Evolutionary conservation across 2,113 vertebrate genomes (phyloP), one percentile per base, ranked within the genome.

Genomic region (Opisthocomus hoazin): DNA sequence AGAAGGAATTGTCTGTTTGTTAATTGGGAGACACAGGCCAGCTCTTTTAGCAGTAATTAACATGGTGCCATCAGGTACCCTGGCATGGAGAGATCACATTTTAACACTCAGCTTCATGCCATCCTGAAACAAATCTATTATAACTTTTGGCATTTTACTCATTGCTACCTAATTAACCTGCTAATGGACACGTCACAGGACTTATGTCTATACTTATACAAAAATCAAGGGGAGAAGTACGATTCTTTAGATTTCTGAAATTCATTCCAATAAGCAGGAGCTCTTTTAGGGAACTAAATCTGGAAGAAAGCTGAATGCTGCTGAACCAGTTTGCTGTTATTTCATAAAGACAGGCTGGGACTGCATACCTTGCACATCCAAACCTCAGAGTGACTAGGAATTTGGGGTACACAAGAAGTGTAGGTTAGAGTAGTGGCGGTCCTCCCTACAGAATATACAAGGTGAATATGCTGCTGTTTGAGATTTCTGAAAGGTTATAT

Each of bases 131-230:
- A 95, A 98, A 98, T 98, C 97, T 97, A 97, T 96, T 93, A 96
- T 97, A 98, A 98, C 97, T 98, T 98, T 93, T 97, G 97, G 94
- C 97, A 98, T 98, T 97, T 95, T 81, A 96, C 97, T 98, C 66
- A 90, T 98, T 98, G 98, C 98, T 98, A 98, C 97, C 98, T 98
- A 98, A 98, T 99, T 99, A 99, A 98, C 98, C 98, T 98, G 94
- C 98, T 98, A 99, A 99, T 98, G 97, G 98, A 96, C 97, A 95
- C 69, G 73, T 98, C 96, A 84, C 96, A 93, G 93, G 92, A 93
- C 94, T 98, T 93, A 94, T 89, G 93, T 91, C 96, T 98, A 97
- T 97, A 97, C 83, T 63, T 89, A 27, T 26, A 90, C 75, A 90
- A 68, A 97, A 96, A 58, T 76, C 84, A 93, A 71, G 89, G 63